Base-by-base conservation (phyloP, 2,888 invertebrate species). In the Leptopilina drosophilae region DNA sequence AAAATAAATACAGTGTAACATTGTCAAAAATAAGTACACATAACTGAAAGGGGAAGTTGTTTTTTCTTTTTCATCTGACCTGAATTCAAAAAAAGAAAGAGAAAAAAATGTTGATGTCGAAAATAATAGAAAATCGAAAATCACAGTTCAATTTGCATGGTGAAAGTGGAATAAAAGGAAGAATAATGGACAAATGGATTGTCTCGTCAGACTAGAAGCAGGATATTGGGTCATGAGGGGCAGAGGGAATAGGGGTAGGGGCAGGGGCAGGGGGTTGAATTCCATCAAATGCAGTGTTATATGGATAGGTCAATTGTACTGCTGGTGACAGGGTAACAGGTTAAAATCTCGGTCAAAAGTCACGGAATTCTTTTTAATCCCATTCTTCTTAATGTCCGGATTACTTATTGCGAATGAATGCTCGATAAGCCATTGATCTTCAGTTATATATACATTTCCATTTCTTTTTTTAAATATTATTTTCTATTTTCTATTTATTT, bases 181-280 rank as follows among this genome's bases (percentile, higher is more conserved):
- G 77, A 78, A 80, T 78, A 78, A 81, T 66, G 59, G 62, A 75
- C 65, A 81, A 78, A 77, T 78, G 77, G 73, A 78, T 78, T 73
- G 73, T 80, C 62, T 62, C 76, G 64, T 69, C 69, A 56, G 64
- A 26, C 49, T 77, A 76, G 64, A 76, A 56, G 64, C 64, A 64
- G 81, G 80, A 80, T 78, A 80, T 79, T 77, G 67, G 77, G 78
- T 67, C 78, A 76, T 59, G 40, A 56, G 80, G 77, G 75, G 42
- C 7, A 42, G 8, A 42, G 42, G 42, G 42, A 42, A 33, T 33
- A 33, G 33, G 33, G 42, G 42, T 1, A 42, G 42, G 42, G 42
- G 42, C 8, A 33, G 33, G 33, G 33, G 33, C 2, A 33, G 80
- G 77, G 75, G 80, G 76, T 49, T 46, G 14, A 49, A 66, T 78